phyloP scores from a whole-genome alignment of 1,140 invertebrate genomes.

The Rhizoglyphus robini region DNA sequence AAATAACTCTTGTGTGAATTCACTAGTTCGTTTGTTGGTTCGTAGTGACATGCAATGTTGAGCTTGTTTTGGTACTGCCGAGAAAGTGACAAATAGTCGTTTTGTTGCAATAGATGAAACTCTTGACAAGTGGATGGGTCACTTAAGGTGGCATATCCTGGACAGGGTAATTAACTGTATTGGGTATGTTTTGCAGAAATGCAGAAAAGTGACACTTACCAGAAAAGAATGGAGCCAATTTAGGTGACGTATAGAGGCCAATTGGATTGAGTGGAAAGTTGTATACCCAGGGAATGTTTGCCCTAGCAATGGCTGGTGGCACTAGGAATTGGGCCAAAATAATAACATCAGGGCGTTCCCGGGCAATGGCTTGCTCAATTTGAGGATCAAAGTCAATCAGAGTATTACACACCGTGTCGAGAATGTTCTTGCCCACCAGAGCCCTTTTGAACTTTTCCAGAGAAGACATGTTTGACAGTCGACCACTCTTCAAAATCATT shows the following conservation, averaged over 20 bases:
- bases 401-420: not conserved
- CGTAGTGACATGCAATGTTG: not conserved
- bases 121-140: not conserved
- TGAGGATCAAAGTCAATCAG: not conserved
- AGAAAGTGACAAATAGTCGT: not conserved
- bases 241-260: not conserved
- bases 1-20: not conserved
- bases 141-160: no score
- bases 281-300: not conserved
- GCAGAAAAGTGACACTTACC: not conserved
- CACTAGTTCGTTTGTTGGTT: not conserved
- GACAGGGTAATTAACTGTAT: no score
- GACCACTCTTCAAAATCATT: not conserved
- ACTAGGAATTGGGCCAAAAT: not conserved
- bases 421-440: not conserved
- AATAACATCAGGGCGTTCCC: not conserved
- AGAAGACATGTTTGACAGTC: not conserved
- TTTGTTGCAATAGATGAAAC: not conserved
- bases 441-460: not conserved
- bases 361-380: not conserved
- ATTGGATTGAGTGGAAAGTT: not conserved
- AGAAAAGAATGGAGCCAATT: not conserved
- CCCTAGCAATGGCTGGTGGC: not conserved
- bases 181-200: no score
- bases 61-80: not conserved